Evolutionary conservation across 2,797 vertebrate species (phyloP), one percentile per base, ranked within the genome.

Genomic region (Chloroceryle inda): DNA sequence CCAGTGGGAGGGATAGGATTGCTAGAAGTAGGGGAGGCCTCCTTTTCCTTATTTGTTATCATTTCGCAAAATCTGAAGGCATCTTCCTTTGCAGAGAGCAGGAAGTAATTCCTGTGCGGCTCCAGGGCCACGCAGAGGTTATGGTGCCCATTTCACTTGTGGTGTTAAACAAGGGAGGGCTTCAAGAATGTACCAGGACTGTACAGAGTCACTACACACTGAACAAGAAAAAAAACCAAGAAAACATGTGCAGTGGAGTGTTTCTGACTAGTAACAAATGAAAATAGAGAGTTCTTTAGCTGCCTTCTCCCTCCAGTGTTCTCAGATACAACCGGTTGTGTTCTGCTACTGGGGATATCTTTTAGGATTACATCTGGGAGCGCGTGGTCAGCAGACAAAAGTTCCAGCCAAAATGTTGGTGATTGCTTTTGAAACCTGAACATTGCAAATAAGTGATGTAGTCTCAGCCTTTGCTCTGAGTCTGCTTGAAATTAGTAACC

Each of bases 61-160:
- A 83, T 94, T 95, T 89, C 89, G 93, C 62, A 78, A 91, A 92
- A 96, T 89, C 88, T 94, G 83, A 95, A 95, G 89, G 93, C 80
- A 94, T 92, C 89, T 94, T 96, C 81, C 90, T 96, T 79, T 85
- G 71, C 82, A 87, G 73, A 76, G 85, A 84, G 55, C 87, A 94
- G 92, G 96, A 96, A 94, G 82, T 78, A 58, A 95, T 94, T 96
- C 38, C 89, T 75, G 2, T 84, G 88, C 85, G 62, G 71, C 62
- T 83, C 75, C 27, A 69, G 75, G 91, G 88, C 83, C 72, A 71
- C 1, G 20, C 75, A 92, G 62, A 88, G 79, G 84, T 95, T 93
- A 93, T 4, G 52, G 87, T 93, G 77, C 89, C 92, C 88, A 23
- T 95, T 94, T 94, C 84, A 66, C 22, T 86, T 7, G 4, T 1